Evolutionary conservation across 2,113 vertebrate genomes (phyloP), one percentile per base, ranked within the genome.

Genomic region (Tyto alba): DNA sequence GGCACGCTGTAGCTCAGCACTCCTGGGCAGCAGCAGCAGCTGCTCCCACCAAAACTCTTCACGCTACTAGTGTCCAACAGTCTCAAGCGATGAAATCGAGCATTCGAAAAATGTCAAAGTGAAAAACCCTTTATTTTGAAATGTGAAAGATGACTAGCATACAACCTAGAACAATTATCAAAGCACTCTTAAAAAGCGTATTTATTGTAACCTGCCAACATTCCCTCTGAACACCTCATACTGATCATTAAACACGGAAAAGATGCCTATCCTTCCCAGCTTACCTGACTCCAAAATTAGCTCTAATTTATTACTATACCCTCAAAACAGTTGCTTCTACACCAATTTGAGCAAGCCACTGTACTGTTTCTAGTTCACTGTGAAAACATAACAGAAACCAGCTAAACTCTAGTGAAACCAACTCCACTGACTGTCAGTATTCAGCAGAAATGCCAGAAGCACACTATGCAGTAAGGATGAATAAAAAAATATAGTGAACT

Each of bases 381-480:
- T 60, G 45, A 41, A 59, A 79, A 57, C 3, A 0, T 2, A 43
- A 59, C 34, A 62, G 23, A 62, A 21, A 83, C 3, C n/a, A 67
- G 27, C 26, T 43, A 7, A 59, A 12, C 25, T 34, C 64, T 38
- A 7, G 53, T 5, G 34, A 77, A 9, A 32, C 34, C 20, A 59
- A 1, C 29, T 38, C 36, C 30, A 4, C 38, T 8, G 16, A 9
- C 17, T 16, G 34, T 2, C 43, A 59, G 53, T 3, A 21, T 5
- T 3, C 6, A 8, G 38, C 43, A 72, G 50, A 23, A 64, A 34
- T 0, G 34, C 29, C 64, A 41, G 69, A 11, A 74, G 9, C 13
- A 32, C 1, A 11, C 29, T 4, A 3, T 5, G 45, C 50, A 64
- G 16, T 1, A 25, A 13, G 19, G 22, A 32, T 0, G 14, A 47